A percentile compares a stretch with the other conserved stretches of the same genome.
Conservation (phyloP, 1,140 invertebrate genomes). For the Myzus persicae region DNA sequence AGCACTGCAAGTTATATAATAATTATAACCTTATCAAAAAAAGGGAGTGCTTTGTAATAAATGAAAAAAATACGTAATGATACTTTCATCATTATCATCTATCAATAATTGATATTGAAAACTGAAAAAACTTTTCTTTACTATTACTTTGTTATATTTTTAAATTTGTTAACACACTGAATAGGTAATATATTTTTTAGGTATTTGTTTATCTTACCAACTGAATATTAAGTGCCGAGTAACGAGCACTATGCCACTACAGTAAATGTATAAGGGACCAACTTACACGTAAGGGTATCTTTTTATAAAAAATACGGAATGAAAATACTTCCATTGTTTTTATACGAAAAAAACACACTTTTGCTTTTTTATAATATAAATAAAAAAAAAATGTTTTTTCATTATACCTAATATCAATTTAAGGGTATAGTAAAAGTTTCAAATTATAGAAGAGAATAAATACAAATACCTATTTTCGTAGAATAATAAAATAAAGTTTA, state of each 20-base stretch:
- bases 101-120: too few relatives aligned
- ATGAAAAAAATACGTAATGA: neutral
- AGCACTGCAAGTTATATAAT: neutral
- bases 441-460: neutral
- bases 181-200: neutral
- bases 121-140: neutral
- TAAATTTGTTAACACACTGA: neutral
- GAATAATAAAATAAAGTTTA: neutral
- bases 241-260: neutral
- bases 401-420: neutral
- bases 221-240: neutral
- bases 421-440: neutral
- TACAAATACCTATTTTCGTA: neutral
- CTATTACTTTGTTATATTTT: neutral
- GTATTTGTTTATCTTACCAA: slow-evolving; percentile 1
- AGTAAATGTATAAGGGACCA: neutral
- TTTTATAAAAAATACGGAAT: neutral
- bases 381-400: neutral
- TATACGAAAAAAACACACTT: neutral
- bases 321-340: neutral
- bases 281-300: neutral
- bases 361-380: neutral
- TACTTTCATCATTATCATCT: too few relatives aligned
- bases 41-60: neutral
- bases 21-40: neutral